Evolutionary conservation across 2,113 vertebrate genomes (phyloP).

Genomic region (Sula dactylatra): DNA sequence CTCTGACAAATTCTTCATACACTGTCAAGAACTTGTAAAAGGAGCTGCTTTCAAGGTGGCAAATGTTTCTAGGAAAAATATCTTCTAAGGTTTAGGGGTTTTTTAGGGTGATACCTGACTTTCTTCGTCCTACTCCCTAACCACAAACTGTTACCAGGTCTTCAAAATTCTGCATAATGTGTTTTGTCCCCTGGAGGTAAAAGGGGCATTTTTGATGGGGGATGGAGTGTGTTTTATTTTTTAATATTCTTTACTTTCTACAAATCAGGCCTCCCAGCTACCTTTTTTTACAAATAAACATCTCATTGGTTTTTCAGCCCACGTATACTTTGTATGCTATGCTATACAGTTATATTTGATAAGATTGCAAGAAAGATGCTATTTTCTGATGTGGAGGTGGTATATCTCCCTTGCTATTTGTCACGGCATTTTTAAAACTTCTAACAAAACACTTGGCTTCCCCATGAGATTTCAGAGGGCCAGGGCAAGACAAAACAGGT

Average conservation of each 20-base stretch:
- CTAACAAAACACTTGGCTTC: slow-evolving; percentile 23
- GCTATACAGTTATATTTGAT: slow-evolving; percentile 1
- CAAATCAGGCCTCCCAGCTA: background rate
- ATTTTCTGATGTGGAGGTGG: slow-evolving; percentile 42
- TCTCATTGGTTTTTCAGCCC: background rate
- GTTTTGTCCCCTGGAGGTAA: background rate
- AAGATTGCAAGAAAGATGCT: slow-evolving; percentile 6
- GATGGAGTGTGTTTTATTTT: background rate
- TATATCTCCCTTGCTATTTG: slow-evolving; percentile 28
- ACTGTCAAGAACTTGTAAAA: background rate
- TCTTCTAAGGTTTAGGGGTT: background rate
- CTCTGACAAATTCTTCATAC: background rate
- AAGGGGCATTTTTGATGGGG: background rate
- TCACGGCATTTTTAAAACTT: slow-evolving; percentile 29
- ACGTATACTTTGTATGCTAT: background rate
- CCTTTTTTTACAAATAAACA: background rate
- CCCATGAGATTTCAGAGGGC: background rate
- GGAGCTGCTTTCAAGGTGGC: background rate
- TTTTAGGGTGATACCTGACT: background rate
- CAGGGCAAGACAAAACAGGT: background rate
- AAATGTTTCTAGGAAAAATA: background rate
- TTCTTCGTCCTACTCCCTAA: background rate
- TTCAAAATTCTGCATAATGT: background rate
- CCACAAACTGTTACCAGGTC: background rate
- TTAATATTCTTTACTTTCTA: background rate